phyloP scores from a whole-genome alignment of 2,888 invertebrate genomes.

The Orthosia cruda region DNA sequence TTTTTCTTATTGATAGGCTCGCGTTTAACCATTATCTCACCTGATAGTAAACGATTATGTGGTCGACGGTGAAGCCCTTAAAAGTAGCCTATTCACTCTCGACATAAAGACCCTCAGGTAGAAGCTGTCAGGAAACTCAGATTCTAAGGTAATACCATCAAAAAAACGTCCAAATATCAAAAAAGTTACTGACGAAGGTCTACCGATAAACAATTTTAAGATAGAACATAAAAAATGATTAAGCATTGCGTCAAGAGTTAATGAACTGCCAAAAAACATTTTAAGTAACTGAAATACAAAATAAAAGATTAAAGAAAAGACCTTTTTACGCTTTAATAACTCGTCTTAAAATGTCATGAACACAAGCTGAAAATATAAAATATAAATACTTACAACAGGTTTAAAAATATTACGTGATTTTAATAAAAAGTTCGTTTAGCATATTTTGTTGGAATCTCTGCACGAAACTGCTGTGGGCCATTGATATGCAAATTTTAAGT shows the following conservation, averaged over 20 bases:
- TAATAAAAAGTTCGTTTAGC: constrained; percentile 7
- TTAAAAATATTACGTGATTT: constrained; percentile 35
- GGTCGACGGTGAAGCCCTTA: no score
- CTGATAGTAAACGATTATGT: no score
- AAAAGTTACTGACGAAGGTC: background rate
- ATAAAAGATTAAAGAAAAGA: constrained; percentile 32
- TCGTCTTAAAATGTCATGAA: constrained; percentile 48
- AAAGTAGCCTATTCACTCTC: no score
- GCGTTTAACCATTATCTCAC: no score
- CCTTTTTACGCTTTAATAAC: constrained; percentile 38
- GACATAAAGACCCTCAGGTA: no score
- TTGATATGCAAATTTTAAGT: constrained; percentile 22
- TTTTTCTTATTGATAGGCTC: no score
- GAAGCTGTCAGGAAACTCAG: no score
- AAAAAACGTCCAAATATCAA: background rate
- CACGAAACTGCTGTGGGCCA: constrained; percentile 1
- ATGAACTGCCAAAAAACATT: constrained; percentile 53
- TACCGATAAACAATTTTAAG: background rate
- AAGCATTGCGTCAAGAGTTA: constrained; percentile 32
- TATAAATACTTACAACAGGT: background rate
- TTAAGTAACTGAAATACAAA: constrained; percentile 21
- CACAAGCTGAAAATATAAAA: constrained; percentile 21
- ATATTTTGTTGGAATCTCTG: constrained; percentile 10
- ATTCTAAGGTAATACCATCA: background rate
- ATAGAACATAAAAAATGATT: constrained; percentile 7